A percentile compares a stretch with the other conserved stretches of the same genome.
These are phyloP conservation scores for Caenorhabditis plicata DNA, from an alignment of 2,888 invertebrate genomes.

Conservation along the genomic window DNA sequence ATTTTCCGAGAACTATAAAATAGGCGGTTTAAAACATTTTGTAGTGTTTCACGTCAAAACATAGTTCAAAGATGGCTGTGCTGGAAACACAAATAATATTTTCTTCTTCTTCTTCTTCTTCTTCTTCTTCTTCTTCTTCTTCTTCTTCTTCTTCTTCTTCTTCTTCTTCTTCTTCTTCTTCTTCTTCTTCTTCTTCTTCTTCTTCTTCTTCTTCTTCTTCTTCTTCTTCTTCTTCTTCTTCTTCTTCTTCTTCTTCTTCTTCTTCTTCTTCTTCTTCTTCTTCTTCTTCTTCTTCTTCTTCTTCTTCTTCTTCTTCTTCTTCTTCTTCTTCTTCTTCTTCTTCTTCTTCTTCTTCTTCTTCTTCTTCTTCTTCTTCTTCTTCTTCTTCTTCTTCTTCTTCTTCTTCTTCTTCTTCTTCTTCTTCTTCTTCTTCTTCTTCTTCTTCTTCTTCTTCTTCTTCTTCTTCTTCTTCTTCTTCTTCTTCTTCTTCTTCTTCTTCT, in stretches of 20 bases:
- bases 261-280: background rate
- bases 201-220: background rate
- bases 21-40: no score
- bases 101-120: background rate
- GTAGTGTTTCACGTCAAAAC: no score
- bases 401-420: background rate
- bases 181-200: background rate
- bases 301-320: background rate
- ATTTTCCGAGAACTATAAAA: no score
- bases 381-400: background rate
- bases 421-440: background rate
- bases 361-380: background rate
- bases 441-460: background rate
- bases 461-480: background rate
- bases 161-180: background rate
- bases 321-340: background rate
- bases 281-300: background rate
- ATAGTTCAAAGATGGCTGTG: background rate
- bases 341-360: background rate
- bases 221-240: background rate
- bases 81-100: no score
- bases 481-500: background rate
- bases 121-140: background rate
- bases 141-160: background rate
- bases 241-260: background rate